These are phyloP conservation scores for Druceiella hillmani DNA, from an alignment of 2,888 invertebrate species.

Conservation along the genomic window DNA sequence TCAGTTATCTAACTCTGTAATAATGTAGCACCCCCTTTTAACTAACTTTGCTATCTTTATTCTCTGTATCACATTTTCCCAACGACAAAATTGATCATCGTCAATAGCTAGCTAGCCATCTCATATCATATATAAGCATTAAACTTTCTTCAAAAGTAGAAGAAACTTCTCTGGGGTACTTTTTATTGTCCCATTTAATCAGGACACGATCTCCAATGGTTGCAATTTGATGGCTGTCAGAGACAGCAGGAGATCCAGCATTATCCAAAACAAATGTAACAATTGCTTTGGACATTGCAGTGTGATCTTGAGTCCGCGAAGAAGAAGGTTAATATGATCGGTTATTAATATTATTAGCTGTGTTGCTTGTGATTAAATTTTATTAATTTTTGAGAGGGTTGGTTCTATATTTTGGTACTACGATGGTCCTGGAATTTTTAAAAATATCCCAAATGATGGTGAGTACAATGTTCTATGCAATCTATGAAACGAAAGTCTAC, in stretches of 20 bases:
- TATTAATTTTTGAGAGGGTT: slow-evolving; percentile 11
- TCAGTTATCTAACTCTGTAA: too few relatives aligned
- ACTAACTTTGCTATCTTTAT: too few relatives aligned
- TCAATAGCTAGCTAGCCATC: too few relatives aligned
- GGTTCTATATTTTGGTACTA: slow-evolving; percentile 8
- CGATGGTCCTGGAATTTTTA: too few relatives aligned
- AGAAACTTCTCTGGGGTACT: too few relatives aligned
- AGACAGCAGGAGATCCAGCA: too few relatives aligned
- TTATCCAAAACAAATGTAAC: slow-evolving; percentile 9
- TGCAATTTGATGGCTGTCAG: slow-evolving; percentile 6
- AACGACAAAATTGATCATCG: too few relatives aligned
- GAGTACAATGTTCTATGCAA: slow-evolving; percentile 17
- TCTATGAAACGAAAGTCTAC: slow-evolving; percentile 21
- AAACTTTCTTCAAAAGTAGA: too few relatives aligned
- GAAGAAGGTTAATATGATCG: slow-evolving; percentile 12
- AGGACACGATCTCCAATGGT: slow-evolving; percentile 13
- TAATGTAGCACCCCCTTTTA: too few relatives aligned
- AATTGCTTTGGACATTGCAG: slow-evolving; percentile 3
- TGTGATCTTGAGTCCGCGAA: slow-evolving; percentile 9
- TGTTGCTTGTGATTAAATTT: slow-evolving; percentile 10
- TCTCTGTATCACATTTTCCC: too few relatives aligned
- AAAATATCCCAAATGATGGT: too few relatives aligned
- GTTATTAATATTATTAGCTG: slow-evolving; percentile 12
- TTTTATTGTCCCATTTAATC: slow-evolving; percentile 10
- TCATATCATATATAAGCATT: too few relatives aligned